Percentiles rank a stretch among this genome's conserved stretches.
Evolutionary conservation across 2,888 invertebrate genomes (phyloP).

Genomic region (Aporophyla lueneburgensis): DNA sequence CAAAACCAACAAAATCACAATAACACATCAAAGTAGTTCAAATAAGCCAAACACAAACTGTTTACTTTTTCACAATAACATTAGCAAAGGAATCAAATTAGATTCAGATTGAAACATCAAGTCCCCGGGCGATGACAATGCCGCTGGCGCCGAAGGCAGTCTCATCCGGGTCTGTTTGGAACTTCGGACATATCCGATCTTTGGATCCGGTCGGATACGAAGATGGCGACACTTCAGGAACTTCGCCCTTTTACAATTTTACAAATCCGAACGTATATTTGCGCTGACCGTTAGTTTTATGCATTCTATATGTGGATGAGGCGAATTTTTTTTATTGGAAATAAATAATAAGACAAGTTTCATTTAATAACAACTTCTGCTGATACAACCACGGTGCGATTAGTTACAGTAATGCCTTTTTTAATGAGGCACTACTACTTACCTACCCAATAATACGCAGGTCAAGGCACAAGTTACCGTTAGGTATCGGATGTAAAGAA

Average conservation of each 20-base stretch:
- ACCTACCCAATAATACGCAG: background rate
- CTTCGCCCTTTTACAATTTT: constrained; percentile 78
- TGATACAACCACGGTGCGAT: background rate
- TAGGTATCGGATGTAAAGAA: too few relatives aligned
- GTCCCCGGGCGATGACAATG: constrained; percentile 48
- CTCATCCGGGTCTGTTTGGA: constrained; percentile 2
- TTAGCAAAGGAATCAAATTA: constrained; percentile 58
- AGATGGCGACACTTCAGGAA: constrained; percentile 57
- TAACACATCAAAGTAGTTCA: constrained; percentile 7
- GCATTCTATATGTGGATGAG: constrained; percentile 61
- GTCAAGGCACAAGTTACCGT: too few relatives aligned
- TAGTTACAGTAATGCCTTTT: background rate
- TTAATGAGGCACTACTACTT: too few relatives aligned
- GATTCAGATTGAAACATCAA: constrained; percentile 48
- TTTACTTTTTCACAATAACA: constrained; percentile 35
- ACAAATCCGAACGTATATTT: constrained; percentile 67
- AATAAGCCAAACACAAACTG: constrained; percentile 14
- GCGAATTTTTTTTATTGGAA: background rate
- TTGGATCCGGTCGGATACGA: constrained; percentile 7
- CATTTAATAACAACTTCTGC: too few relatives aligned
- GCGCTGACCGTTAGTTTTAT: constrained; percentile 68
- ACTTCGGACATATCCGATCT: background rate
- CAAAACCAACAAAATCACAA: background rate
- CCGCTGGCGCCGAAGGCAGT: constrained; percentile 7
- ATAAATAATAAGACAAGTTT: background rate